These are phyloP conservation scores for Dromas ardeola DNA, from an alignment of 2,113 vertebrate genomes.

Conservation along the genomic window DNA sequence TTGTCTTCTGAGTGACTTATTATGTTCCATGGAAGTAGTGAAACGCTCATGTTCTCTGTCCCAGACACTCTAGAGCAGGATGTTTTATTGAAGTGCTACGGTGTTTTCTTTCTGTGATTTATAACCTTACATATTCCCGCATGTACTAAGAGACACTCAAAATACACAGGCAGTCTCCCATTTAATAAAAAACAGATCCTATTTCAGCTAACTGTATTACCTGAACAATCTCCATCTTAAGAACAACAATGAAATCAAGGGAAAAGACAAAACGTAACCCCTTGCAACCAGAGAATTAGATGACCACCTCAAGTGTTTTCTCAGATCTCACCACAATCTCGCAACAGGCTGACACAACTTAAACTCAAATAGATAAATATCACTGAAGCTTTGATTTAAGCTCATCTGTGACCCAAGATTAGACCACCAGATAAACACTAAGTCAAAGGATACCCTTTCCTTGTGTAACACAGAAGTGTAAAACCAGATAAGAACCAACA, in stretches of 20 bases:
- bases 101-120: slow-evolving; percentile 40
- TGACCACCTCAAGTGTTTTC: not conserved
- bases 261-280: not conserved
- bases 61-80: slow-evolving; percentile 30
- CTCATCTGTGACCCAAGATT: not conserved
- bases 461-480: not conserved
- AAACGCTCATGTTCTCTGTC: slow-evolving; percentile 49
- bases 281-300: not conserved
- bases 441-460: not conserved
- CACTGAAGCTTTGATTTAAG: slow-evolving; percentile 15
- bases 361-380: slow-evolving; percentile 7
- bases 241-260: not conserved
- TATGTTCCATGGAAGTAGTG: not conserved
- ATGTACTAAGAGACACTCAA: not conserved
- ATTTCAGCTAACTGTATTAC: slow-evolving; percentile 8
- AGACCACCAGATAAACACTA: slow-evolving; percentile 4
- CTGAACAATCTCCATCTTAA: slow-evolving; percentile 1
- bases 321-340: not conserved
- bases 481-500: not conserved
- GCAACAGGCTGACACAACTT: not conserved
- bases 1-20: slow-evolving; percentile 36
- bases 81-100: not conserved
- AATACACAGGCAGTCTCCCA: not conserved
- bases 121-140: slow-evolving; percentile 10
- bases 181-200: slow-evolving; percentile 27